Conservation (phyloP, 2,797 vertebrate species). For the Nothura maculosa region DNA sequence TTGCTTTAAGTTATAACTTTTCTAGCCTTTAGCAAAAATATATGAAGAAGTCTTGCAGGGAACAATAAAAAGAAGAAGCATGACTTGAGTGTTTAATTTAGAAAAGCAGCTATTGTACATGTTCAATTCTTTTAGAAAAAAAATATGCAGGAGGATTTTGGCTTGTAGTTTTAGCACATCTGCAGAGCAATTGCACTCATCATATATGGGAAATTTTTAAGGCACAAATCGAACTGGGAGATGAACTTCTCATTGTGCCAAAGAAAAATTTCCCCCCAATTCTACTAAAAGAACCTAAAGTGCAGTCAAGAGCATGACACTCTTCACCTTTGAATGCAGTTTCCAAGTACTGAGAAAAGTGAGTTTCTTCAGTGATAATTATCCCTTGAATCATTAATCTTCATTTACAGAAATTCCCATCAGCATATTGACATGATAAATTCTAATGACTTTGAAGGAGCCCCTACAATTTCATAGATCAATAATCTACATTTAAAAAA, state of each 20-base stretch:
- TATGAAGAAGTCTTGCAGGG: not conserved
- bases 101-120: not conserved
- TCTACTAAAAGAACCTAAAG: not conserved
- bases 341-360: not conserved
- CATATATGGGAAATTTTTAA: not conserved
- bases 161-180: not conserved
- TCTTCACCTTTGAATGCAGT: slow-evolving; percentile 1
- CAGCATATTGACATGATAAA: slow-evolving; percentile 2
- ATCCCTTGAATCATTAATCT: slow-evolving; percentile 25
- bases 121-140: not conserved
- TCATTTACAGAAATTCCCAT: slow-evolving; percentile 34
- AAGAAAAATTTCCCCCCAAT: not conserved
- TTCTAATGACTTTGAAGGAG: slow-evolving; percentile 17
- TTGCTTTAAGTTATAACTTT: not conserved
- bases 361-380: not conserved
- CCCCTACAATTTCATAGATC: slow-evolving; percentile 34
- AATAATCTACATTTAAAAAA: not conserved
- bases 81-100: not conserved
- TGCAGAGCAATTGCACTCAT: not conserved
- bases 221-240: not conserved
- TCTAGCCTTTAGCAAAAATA: not conserved
- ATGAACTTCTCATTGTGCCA: not conserved
- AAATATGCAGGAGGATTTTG: not conserved
- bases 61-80: not conserved
- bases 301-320: not conserved